Evolutionary conservation across 2,797 vertebrate genomes (phyloP), one percentile per base, ranked within the genome.

Genomic region (Crocidura indochinensis): DNA sequence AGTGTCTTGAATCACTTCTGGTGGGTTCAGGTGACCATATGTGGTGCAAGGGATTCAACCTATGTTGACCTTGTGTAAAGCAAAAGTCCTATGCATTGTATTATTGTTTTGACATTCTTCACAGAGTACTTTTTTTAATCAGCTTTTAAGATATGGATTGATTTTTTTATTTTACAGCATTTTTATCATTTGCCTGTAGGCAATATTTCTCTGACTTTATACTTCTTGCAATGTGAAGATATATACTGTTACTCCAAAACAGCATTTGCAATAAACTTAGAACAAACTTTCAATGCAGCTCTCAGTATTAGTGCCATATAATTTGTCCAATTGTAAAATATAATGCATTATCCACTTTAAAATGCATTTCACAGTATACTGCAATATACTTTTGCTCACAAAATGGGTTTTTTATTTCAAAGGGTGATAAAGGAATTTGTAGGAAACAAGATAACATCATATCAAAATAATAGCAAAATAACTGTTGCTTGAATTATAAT

Each of bases 281-380:
- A 76, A 38, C 29, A 90, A 51, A 22, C 5, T 31, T 94, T 88
- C 27, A 46, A 26, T 77, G 67, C 26, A 93, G 51, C n/a, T 82
- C 9, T 84, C 84, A 90, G 80, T 93, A 94, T 78, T n/a, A 72
- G 14, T 38, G 46, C 46, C 24, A n/a, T 81, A 65, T 92, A 93
- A 95, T 95, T 95, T 96, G 31, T 17, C 12, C 95, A 91, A 96
- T 87, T 96, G 68, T 68, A 94, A 95, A 93, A 47, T 65, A 88
- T 87, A 51, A 72, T 95, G 46, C 77, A 31, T 67, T 84, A 5
- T 3, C 74, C 47, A 92, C 82, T 67, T 26, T 10, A 67, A 91
- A 91, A 85, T 94, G 11, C 73, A 94, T 49, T 84, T 91, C 71
- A 31, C 27, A 60, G 22, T 60, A 20, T 67, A 6, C 6, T 69